Percentiles rank a stretch among this genome's conserved stretches.
phyloP scores from a whole-genome alignment of 92 coral and sea anemone genomes.

The Siderastrea radians region DNA sequence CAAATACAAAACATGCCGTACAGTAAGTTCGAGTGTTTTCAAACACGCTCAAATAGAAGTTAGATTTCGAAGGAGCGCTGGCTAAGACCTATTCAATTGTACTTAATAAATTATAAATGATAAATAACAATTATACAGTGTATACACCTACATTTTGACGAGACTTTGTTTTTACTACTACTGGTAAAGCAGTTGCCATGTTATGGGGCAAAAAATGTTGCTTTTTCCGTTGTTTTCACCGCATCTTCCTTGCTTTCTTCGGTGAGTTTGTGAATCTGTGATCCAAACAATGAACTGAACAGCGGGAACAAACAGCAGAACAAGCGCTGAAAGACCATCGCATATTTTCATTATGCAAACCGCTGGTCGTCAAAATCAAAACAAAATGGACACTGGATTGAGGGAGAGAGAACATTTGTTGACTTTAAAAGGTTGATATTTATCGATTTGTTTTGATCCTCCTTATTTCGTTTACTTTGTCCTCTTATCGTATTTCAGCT shows the following conservation, averaged over 20 bases:
- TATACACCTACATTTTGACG: slow-evolving; percentile 46
- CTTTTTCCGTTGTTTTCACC: neutral
- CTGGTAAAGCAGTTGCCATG: slow-evolving; percentile 25
- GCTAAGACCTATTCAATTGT: neutral
- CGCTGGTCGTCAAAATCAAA: slow-evolving; percentile 51
- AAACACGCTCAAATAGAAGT: neutral
- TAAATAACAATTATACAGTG: neutral
- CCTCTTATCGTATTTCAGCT: neutral
- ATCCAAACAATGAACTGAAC: slow-evolving; percentile 18
- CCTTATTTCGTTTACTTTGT: neutral
- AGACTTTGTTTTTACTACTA: slow-evolving; percentile 11
- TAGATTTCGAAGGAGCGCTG: neutral
- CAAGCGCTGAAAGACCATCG: slow-evolving; percentile 9
- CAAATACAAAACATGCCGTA: neutral
- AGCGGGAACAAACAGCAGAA: slow-evolving; percentile 29
- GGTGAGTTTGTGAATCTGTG: neutral
- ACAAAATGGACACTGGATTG: slow-evolving; percentile 84
- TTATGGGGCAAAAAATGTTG: neutral
- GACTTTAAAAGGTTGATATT: slow-evolving; percentile 86
- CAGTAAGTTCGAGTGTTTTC: neutral
- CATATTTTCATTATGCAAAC: neutral
- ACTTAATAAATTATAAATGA: neutral
- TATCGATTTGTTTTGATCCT: neutral
- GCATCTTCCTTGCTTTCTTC: neutral
- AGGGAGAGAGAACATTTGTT: slow-evolving; percentile 93